Percentiles rank a stretch among this genome's conserved stretches.
phyloP scores from a whole-genome alignment of 1,140 invertebrate species.

The Catajapyx aquilonaris region DNA sequence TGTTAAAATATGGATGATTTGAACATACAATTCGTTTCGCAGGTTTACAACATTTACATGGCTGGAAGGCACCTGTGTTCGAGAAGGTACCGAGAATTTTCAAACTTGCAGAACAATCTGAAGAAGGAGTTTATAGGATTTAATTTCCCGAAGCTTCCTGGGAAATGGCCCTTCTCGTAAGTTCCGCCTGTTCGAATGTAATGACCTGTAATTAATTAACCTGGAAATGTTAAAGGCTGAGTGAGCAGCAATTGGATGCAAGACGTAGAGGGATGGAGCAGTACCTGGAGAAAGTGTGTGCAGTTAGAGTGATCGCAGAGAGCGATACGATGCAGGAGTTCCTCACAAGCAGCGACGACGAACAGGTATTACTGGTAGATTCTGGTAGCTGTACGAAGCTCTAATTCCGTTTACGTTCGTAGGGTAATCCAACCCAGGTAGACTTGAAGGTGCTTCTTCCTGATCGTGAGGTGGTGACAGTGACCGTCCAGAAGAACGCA shows the following conservation, averaged over 20 bases:
- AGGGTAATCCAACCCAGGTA: slow-evolving; percentile 63
- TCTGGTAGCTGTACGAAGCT: too few species aligned
- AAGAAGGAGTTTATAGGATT: slow-evolving; percentile 96
- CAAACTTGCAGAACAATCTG: slow-evolving; percentile 65
- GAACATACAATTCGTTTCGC: slow-evolving; percentile 12
- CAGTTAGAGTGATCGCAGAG: slow-evolving; percentile 92
- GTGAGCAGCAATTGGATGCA: slow-evolving; percentile 90
- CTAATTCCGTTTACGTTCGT: slow-evolving; percentile 7
- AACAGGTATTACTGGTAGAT: too few species aligned
- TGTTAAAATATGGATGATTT: too few species aligned
- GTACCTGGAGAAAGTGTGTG: slow-evolving; percentile 96
- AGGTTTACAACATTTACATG: slow-evolving; percentile 97
- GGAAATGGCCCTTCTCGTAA: slow-evolving; percentile 92
- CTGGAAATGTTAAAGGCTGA: slow-evolving; percentile 28
- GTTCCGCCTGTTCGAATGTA: slow-evolving; percentile 11
- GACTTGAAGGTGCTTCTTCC: slow-evolving; percentile 71
- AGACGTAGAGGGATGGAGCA: slow-evolving; percentile 83
- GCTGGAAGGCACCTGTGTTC: slow-evolving; percentile 92
- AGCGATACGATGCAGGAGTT: slow-evolving; percentile 95
- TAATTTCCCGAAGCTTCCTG: slow-evolving; percentile 91
- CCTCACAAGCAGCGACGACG: slow-evolving; percentile 77
- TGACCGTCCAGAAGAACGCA: slow-evolving; percentile 77
- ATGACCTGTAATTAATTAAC: background rate
- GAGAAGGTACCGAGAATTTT: slow-evolving; percentile 85
- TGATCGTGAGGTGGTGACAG: slow-evolving; percentile 71